phyloP scores from a whole-genome alignment of 2,797 vertebrate species.

The Danio kyathit region DNA sequence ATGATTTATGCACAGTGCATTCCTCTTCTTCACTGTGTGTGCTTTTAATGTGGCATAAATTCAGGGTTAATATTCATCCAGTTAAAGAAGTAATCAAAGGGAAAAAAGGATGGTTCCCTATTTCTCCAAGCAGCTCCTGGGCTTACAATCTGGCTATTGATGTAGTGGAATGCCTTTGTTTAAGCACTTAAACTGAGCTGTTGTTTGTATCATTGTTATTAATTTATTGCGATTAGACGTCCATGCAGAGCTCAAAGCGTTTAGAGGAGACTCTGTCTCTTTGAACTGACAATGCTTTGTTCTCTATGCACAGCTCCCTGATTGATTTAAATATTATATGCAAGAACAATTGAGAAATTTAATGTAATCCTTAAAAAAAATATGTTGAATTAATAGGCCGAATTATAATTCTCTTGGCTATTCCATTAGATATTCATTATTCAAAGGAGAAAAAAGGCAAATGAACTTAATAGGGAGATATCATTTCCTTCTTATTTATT shows the following conservation, averaged over 20 bases:
- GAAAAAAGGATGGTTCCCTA: slow-evolving; percentile 54
- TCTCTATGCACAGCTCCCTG: slow-evolving; percentile 54
- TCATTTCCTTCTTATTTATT: slow-evolving; percentile 64
- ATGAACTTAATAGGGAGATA: slow-evolving; percentile 63
- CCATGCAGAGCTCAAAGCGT: slow-evolving; percentile 40
- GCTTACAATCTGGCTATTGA: slow-evolving; percentile 24
- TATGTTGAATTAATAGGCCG: slow-evolving; percentile 64
- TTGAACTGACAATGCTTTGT: slow-evolving; percentile 63
- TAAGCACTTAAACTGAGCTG: slow-evolving; percentile 55
- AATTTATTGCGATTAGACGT: slow-evolving; percentile 49
- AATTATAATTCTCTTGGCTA: slow-evolving; percentile 62
- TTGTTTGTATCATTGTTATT: slow-evolving; percentile 51
- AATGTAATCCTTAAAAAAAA: slow-evolving; percentile 62
- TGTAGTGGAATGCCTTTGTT: slow-evolving; percentile 62
- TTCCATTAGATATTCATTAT: slow-evolving; percentile 66
- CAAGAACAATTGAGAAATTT: slow-evolving; percentile 65
- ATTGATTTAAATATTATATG: slow-evolving; percentile 65
- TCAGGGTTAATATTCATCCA: slow-evolving; percentile 32
- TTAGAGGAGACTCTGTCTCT: slow-evolving; percentile 38
- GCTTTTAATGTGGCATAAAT: slow-evolving; percentile 74
- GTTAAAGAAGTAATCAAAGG: slow-evolving; percentile 61
- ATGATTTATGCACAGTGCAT: slow-evolving; percentile 6
- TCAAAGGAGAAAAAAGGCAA: slow-evolving; percentile 62
- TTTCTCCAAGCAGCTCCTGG: slow-evolving; percentile 2
- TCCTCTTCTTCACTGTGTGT: slow-evolving; percentile 17